Conservation (phyloP, 2,113 vertebrate species). For the Pandion haliaetus region DNA sequence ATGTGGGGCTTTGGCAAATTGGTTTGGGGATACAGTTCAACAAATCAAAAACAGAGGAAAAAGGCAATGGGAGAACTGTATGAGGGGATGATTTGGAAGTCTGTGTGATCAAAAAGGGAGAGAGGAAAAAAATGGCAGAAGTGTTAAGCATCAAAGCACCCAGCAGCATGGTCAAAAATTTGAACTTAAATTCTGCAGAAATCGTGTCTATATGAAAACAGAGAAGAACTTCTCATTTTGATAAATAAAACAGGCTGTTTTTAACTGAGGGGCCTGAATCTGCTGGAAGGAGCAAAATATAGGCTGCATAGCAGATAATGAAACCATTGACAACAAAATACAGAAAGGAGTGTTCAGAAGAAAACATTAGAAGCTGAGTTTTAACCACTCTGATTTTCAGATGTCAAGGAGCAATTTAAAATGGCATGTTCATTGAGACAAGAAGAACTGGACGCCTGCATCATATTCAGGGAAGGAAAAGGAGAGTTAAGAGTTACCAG, state of each 20-base stretch:
- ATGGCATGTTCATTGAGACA: fast-evolving
- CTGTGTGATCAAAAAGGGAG: background rate
- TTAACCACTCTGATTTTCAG: background rate
- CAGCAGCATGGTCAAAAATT: background rate
- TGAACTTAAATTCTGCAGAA: background rate
- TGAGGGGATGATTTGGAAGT: background rate
- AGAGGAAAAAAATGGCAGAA: background rate
- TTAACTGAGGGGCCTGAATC: background rate
- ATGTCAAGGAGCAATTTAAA: background rate
- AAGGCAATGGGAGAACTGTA: background rate
- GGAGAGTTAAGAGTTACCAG: background rate
- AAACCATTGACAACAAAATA: background rate
- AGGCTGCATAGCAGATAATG: background rate
- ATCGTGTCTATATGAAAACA: background rate
- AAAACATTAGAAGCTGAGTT: background rate
- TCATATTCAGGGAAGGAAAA: background rate
- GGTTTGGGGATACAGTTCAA: background rate
- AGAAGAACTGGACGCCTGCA: background rate
- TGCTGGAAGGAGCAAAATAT: background rate
- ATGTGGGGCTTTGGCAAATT: background rate
- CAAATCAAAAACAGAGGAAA: background rate
- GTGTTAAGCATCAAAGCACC: background rate
- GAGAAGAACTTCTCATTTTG: background rate
- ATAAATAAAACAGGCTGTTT: background rate
- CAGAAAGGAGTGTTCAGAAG: background rate